Conservation (phyloP, 2,113 vertebrate species). For the Lathamus discolor region DNA sequence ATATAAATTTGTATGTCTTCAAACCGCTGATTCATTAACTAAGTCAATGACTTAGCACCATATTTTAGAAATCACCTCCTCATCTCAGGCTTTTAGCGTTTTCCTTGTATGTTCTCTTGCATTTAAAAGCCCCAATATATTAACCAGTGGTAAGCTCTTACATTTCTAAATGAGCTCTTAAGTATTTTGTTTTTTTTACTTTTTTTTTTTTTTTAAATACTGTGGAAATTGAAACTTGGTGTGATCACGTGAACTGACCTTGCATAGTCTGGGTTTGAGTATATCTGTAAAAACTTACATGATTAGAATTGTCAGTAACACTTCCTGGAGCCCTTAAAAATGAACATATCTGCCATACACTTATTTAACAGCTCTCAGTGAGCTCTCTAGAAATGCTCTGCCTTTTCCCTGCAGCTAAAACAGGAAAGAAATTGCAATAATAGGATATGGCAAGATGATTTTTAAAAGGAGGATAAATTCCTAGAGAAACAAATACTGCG, state of each 20-base stretch:
- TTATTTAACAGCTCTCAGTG: not conserved
- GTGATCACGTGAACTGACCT: not conserved
- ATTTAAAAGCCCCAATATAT: not conserved
- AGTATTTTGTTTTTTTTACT: not conserved
- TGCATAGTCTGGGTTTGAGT: not conserved
- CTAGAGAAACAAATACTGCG: not conserved
- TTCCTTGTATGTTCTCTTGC: not conserved
- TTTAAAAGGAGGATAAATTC: not conserved
- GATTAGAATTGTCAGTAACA: constrained; percentile 14
- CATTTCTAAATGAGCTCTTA: not conserved
- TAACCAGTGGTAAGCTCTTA: not conserved
- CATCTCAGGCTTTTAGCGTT: not conserved
- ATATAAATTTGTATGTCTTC: not conserved
- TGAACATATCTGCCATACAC: not conserved
- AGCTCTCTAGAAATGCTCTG: not conserved
- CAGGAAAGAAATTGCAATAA: not conserved
- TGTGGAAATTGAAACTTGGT: not conserved
- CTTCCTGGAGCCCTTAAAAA: not conserved
- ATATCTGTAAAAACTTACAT: not conserved
- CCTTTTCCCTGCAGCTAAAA: not conserved
- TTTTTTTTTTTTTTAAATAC: not conserved
- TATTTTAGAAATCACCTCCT: not conserved
- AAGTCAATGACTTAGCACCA: not conserved
- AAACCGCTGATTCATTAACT: not conserved
- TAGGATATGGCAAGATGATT: not conserved